Conservation (phyloP, 2,888 invertebrate genomes). For the Lasioglossum calceatum region DNA sequence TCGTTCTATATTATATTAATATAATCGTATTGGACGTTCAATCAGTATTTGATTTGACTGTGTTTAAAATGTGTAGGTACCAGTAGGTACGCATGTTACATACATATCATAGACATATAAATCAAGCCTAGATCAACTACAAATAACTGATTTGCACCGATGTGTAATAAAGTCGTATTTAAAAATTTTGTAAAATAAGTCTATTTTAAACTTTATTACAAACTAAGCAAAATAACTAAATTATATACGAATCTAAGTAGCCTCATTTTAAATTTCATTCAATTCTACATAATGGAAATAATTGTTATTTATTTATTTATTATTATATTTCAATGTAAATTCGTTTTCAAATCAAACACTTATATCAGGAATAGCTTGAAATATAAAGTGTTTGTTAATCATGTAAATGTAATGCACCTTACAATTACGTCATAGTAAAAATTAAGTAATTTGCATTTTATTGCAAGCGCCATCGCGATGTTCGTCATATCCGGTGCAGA, state of each 20-base stretch:
- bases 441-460: conserved; percentile 31
- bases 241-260: not conserved
- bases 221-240: not conserved
- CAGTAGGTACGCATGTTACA: not conserved
- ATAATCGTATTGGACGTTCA: not conserved
- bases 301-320: not conserved
- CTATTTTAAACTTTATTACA: not conserved
- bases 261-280: not conserved
- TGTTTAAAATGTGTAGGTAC: not conserved
- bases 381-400: not conserved
- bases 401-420: not conserved
- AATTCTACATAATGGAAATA: not conserved
- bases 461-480: conserved; percentile 6
- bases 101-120: no score
- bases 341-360: not conserved
- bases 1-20: not conserved
- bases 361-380: not conserved
- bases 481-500: conserved; percentile 50
- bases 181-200: not conserved
- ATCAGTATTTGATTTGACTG: not conserved
- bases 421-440: conserved; percentile 5
- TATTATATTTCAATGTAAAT: not conserved
- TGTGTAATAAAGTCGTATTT: not conserved
- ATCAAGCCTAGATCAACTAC: not conserved
- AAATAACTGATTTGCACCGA: not conserved